Evolutionary conservation across 2,797 vertebrate species (phyloP), one percentile per base, ranked within the genome.

Genomic region (Sternotherus odoratus): DNA sequence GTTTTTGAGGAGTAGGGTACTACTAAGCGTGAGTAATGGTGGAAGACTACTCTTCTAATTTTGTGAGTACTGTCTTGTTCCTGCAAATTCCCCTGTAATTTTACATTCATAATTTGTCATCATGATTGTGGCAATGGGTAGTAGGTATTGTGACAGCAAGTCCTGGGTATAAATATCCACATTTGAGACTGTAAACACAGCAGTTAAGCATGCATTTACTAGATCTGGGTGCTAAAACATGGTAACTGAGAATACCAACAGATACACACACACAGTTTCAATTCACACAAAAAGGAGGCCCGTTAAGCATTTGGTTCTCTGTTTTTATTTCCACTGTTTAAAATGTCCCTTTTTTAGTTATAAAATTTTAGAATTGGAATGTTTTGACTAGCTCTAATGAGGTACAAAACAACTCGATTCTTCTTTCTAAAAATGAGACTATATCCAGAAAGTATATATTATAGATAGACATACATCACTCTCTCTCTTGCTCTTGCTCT

Each of bases 111-210:
- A 2, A 28, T 75, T 86, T 82, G 15, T 75, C 46, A 50, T 53
- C 57, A 53, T 69, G 19, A 7, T 9, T 23, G 2, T n/a, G 77
- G 36, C 4, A 91, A 30, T 13, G 86, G 28, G 90, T 23, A 28
- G 26, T 53, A 12, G 7, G 5, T 50, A 36, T 84, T 90, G 17
- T 85, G 54, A 23, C 46, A 92, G 28, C 3, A 79, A 90, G 77
- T 74, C 0, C 1, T 26, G 26, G 0, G 1, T 12, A 5, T 1
- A 53, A 12, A 54, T 93, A 83, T 23, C 6, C 5, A 48, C 48
- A 85, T 78, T 77, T 16, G 30, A 12, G 39, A 48, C 4, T 75
- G 7, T 5, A 48, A 69, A 17, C 12, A 43, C 36, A 74, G 36
- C 26, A 24, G 12, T 30, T n/a, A 33, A 69, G 15, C 12, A 17